Evolutionary conservation across 2,113 vertebrate genomes (phyloP), one percentile per base, ranked within the genome.

Genomic region (Passerina amoena): DNA sequence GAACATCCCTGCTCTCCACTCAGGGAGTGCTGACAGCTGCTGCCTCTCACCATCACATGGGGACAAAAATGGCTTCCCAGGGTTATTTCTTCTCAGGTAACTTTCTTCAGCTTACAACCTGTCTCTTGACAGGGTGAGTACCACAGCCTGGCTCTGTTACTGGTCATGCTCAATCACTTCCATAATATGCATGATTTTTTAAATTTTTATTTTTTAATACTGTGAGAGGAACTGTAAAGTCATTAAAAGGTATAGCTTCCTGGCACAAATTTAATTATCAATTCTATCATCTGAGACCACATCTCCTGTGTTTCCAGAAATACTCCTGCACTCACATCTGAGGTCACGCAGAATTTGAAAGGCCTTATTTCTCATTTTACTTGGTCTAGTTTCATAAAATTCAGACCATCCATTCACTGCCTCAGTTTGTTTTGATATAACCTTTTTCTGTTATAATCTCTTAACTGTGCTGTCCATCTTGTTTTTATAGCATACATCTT

Each of bases 1-100:
- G 13, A 30, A 63, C 10, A 57, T n/a, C 14, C 54, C 66, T 60
- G 35, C 40, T 64, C 12, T 14, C 6, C 47, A 24, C 28, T 23
- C 11, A 21, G 8, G 45, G 9, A 60, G 0, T 0, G 1, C 0
- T 2, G 28, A 2, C 23, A 82, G 30, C 21, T 3, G 1, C 70
- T 82, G 63, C 38, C 64, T 42, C 53, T 38, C 80, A 37, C 10
- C 37, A 5, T 63, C 80, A 38, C 5, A 2, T 0, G 1, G 21
- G 9, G 22, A 57, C 7, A 2, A 68, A 45, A 20, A 37, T 5
- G 11, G 33, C 12, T 79, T 79, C 21, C n/a, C 63, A 6, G 3
- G 10, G 9, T 20, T 28, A 33, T 18, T 82, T 73, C 40, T 50
- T 6, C 27, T 47, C 22, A 19, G 21, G 12, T 79, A 60, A 51